Percentiles rank a stretch among this genome's conserved stretches.
Conservation (phyloP, 2,888 invertebrate genomes). For the Esperia sulphurella region DNA sequence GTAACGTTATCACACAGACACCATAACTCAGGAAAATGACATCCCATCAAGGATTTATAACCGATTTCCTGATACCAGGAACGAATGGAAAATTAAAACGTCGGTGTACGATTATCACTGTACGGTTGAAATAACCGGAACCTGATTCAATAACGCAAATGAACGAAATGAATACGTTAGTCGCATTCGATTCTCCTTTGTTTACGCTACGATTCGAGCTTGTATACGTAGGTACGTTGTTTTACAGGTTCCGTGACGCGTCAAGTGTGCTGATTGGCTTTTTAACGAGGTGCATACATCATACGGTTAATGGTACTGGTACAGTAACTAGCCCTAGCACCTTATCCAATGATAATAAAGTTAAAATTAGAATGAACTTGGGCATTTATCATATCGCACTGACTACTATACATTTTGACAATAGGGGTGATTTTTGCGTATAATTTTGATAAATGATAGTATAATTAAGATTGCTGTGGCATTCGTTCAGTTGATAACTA, state of each 20-base stretch:
- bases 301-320: conserved; percentile 32
- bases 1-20: conserved; percentile 27
- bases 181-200: conserved; percentile 8
- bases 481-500: too few relatives aligned
- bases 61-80: conserved; percentile 48
- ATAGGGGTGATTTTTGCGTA: not conserved
- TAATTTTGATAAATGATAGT: too few relatives aligned
- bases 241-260: conserved; percentile 26
- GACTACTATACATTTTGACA: not conserved
- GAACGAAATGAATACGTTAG: conserved; percentile 46
- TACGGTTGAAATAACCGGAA: conserved; percentile 46
- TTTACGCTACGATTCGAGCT: conserved; percentile 22
- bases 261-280: conserved; percentile 42
- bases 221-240: conserved; percentile 28
- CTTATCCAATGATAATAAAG: too few relatives aligned
- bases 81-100: conserved; percentile 42
- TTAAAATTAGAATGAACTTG: too few relatives aligned
- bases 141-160: conserved; percentile 56
- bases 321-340: too few relatives aligned
- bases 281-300: conserved; percentile 52
- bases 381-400: too few relatives aligned
- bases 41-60: conserved; percentile 52
- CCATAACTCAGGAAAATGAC: conserved; percentile 51
- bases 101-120: conserved; percentile 50
- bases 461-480: too few relatives aligned